Evolutionary conservation across 37 sponge, comb jelly and placozoan species (phyloP), one percentile per base, ranked within the genome.

Genomic region (Agelas oroides): DNA sequence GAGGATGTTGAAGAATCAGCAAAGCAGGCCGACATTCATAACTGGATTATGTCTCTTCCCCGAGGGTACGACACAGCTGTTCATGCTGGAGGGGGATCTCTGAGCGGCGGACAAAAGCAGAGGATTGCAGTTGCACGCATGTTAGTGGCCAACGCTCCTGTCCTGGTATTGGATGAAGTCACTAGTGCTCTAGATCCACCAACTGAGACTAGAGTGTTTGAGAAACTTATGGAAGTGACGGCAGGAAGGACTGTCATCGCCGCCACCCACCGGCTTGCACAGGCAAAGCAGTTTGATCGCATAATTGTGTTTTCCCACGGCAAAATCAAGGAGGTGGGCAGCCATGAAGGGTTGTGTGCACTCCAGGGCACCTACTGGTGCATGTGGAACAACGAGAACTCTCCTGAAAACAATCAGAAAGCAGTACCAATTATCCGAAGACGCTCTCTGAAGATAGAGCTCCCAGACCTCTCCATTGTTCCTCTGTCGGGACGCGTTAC

Each of bases 61-160:
- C 70, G 64, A 0, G 81, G 82, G 24, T 91, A 91, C 72, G 91
- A 91, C 70, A 86, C 86, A 0, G 15, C 73, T 18, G 52, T 91
- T 58, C 32, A 35, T 24, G 23, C 37, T 28, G 81, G 82, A 58
- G 82, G 69, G 8, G 23, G 35, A 23, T 65, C 81, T 1, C 80
- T 91, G 52, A 86, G 86, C 41, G 80, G 85, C 25, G 91, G 91
- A 1, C 86, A 86, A 73, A 71, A 33, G 57, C 91, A 86, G 82
- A 37, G 86, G 19, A 52, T 91, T 17, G 91, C 86, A 1, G 53
- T 91, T 40, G 91, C 91, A 21, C 79, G 91, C 37, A 68, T 85
- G 79, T 53, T 91, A 53, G 38, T 91, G 33, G 54, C 65, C 35
- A 46, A 77, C 8, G 71, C 91, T 1, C 75, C 80, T 13, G 66